Base-by-base conservation (phyloP, 2,797 vertebrate species). In the Sebastes iracundus region DNA sequence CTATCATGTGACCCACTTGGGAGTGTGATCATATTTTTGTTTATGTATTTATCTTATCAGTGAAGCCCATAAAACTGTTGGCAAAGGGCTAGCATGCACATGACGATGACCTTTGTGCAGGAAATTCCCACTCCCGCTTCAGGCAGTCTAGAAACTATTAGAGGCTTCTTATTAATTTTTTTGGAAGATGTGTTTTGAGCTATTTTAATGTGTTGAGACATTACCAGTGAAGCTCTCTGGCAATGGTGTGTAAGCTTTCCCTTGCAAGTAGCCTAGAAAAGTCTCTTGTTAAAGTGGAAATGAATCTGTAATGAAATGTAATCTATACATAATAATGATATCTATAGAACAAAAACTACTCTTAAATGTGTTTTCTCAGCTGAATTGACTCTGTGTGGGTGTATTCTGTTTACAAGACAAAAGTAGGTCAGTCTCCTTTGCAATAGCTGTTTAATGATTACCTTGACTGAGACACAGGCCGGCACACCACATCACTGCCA, bases 391-490 rank as follows among this genome's bases (percentile, higher is more conserved):
- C 33, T 66, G 25, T 28, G 13, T 66, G 27, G 28, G 67, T 49
- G 71, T 79, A 75, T 14, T 28, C 4, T 42, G 12, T 59, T 18
- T 8, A 62, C 4, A 11, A 13, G 3, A 20, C 28, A 61, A 49
- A 61, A n/a, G 30, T 27, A 9, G n/a, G 62, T 28, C 12, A 30
- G 28, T 18, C 4, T 66, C 12, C 3, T 63, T 55, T 32, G 16
- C 3, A 16, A 23, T 2, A 2, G 22, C 10, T 20, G 49, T 70
- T 71, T 69, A 80, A 87, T 82, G 55, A 75, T 96, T 97, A 99
- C 98, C 97, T 97, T 98, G 98, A 90, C 92, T 99, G 88, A 98
- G 97, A 79, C 98, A 97, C 38, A 99, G 84, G 6, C 98, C 98
- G 0, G 97, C 97, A 2, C 96, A 97, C 98, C 98, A 99, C 88